Percentiles rank a stretch among this genome's conserved stretches.
Evolutionary conservation across 2,888 invertebrate genomes (phyloP).

Genomic region (Xestia xanthographa): DNA sequence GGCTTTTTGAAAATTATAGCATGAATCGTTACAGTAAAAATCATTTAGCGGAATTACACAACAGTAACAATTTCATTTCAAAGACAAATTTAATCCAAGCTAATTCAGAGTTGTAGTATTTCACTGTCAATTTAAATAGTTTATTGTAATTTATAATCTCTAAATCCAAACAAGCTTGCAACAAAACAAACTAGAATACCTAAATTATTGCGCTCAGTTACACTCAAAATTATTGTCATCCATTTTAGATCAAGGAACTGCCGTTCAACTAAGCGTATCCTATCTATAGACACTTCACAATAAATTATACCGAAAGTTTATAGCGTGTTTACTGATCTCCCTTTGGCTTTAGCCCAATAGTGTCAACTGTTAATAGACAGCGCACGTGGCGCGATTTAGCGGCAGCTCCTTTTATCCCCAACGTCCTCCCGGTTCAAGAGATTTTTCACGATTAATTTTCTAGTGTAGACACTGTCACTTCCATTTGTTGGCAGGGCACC

Average conservation of each 20-base stretch:
- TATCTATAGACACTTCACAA: constrained; percentile 65
- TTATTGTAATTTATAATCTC: constrained; percentile 36
- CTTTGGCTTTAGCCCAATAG: constrained; percentile 85
- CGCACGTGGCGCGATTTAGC: constrained; percentile 88
- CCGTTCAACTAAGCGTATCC: constrained; percentile 60
- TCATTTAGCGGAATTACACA: not conserved
- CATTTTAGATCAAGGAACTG: constrained; percentile 62
- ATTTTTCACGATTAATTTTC: constrained; percentile 90
- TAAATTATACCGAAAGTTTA: constrained; percentile 71
- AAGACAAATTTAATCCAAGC: not conserved
- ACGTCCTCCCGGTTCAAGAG: constrained; percentile 78
- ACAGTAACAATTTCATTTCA: not conserved
- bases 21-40: not conserved
- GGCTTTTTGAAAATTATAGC: not conserved
- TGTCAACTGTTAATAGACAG: constrained; percentile 88
- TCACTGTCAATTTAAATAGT: constrained; percentile 37
- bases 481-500: constrained; percentile 87
- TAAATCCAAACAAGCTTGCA: constrained; percentile 24
- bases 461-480: constrained; percentile 86
- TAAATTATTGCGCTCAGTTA: constrained; percentile 44
- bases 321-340: constrained; percentile 69
- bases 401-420: constrained; percentile 76
- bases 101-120: constrained; percentile 2
- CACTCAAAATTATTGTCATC: constrained; percentile 44
- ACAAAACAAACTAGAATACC: constrained; percentile 34